Conservation (phyloP, 2,888 invertebrate genomes). For the Cordilura impudica region DNA sequence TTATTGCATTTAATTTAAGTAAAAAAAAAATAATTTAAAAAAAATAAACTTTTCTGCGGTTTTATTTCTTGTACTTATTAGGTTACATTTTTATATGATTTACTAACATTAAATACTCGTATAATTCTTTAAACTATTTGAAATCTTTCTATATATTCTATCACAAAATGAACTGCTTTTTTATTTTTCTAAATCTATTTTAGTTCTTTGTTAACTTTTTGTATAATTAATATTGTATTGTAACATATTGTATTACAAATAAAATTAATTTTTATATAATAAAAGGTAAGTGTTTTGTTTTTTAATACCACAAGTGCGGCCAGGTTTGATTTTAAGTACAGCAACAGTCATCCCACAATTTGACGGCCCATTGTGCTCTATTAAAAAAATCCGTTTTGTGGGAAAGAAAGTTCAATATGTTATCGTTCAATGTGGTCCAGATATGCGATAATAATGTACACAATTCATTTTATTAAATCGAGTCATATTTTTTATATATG, state of each 20-base stretch:
- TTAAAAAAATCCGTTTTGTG: no score
- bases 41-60: constrained; percentile 39
- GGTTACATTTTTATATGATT: not conserved
- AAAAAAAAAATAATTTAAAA: constrained; percentile 26
- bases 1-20: constrained; percentile 22
- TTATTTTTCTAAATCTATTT: constrained; percentile 4
- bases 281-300: not conserved
- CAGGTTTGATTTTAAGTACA: not conserved
- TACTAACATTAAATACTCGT: not conserved
- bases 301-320: not conserved
- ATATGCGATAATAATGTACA: constrained; percentile 42
- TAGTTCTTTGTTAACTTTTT: constrained; percentile 22
- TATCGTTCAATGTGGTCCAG: constrained; percentile 33
- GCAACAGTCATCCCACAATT: no score
- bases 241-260: constrained; percentile 24
- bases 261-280: constrained; percentile 29
- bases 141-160: not conserved
- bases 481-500: not conserved
- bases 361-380: no score
- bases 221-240: constrained; percentile 7
- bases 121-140: not conserved
- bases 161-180: not conserved
- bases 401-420: constrained; percentile 6
- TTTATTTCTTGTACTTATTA: constrained; percentile 44
- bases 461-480: constrained; percentile 14